A percentile compares a stretch with the other conserved stretches of the same genome.
Conservation (phyloP, 2,888 invertebrate genomes). For the Cryptosula pallasiana region DNA sequence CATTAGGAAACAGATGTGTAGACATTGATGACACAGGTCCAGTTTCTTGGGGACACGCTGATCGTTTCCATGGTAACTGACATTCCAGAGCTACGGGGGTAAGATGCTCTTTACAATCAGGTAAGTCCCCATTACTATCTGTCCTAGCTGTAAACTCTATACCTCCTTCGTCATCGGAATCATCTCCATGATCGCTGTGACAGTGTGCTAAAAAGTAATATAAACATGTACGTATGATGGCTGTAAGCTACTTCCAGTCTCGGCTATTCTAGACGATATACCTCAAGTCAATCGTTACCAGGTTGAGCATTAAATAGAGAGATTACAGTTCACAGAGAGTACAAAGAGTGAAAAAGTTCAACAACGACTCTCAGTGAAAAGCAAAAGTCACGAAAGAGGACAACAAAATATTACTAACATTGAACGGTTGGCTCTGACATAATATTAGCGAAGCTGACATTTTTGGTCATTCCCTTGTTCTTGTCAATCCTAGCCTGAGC, state of each 20-base stretch:
- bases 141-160: constrained; percentile 5
- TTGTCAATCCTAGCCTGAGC: constrained; percentile 78
- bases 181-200: background rate
- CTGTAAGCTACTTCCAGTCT: too few relatives aligned
- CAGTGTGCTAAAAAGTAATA: background rate
- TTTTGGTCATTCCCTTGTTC: constrained; percentile 60
- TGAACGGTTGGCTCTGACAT: constrained; percentile 81
- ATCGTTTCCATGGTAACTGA: constrained; percentile 84
- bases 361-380: too few relatives aligned
- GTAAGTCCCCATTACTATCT: background rate
- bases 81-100: constrained; percentile 81
- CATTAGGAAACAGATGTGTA: constrained; percentile 35
- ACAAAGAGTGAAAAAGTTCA: too few relatives aligned
- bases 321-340: too few relatives aligned
- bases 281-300: too few relatives aligned
- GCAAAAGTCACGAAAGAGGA: too few relatives aligned
- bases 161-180: constrained; percentile 15
- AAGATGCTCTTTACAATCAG: constrained; percentile 22
- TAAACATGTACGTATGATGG: too few relatives aligned
- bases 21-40: constrained; percentile 34
- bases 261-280: too few relatives aligned
- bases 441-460: constrained; percentile 73
- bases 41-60: constrained; percentile 10
- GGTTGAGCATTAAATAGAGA: too few relatives aligned
- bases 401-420: constrained; percentile 48